A percentile compares a stretch with the other conserved stretches of the same genome.
These are phyloP conservation scores for Aplodontia rufa DNA, from an alignment of 2,113 vertebrate species.

Conservation along the genomic window DNA sequence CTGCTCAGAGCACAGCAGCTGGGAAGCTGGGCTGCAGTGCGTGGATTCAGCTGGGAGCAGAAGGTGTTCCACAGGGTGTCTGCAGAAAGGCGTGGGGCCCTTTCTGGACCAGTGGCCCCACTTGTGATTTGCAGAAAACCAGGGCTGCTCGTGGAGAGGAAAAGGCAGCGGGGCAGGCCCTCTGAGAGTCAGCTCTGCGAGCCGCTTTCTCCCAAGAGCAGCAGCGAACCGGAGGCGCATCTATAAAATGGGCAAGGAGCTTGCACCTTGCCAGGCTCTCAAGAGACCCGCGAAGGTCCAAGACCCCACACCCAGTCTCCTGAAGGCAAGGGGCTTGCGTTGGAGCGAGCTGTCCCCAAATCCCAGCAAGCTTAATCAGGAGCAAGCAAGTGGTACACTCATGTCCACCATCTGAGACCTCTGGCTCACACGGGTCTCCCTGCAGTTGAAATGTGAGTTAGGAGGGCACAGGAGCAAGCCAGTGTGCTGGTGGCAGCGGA, in stretches of 20 bases:
- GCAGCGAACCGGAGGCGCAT: too few species aligned
- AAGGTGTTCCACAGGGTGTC: neutral
- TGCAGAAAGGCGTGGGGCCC: fast-evolving
- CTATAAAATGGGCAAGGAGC: neutral
- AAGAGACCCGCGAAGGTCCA: fast-evolving
- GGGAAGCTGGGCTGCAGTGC: neutral
- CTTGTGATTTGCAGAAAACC: neutral
- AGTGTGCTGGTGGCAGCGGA: neutral
- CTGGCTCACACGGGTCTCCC: neutral
- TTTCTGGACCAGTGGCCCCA: neutral
- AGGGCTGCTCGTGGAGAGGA: fast-evolving
- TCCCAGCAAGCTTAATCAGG: neutral
- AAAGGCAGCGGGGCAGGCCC: fast-evolving
- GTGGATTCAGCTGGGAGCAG: neutral
- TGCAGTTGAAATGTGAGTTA: neutral
- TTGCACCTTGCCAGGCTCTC: fast-evolving
- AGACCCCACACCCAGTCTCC: fast-evolving
- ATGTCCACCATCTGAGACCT: fast-evolving
- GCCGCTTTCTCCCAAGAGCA: neutral
- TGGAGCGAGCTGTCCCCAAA: fast-evolving
- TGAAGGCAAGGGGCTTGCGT: fast-evolving
- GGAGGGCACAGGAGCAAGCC: neutral
- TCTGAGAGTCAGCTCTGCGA: neutral
- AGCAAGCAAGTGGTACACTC: neutral
- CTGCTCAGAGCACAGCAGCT: neutral